Evolutionary conservation across 1,140 invertebrate species (phyloP).

Genomic region (Magallana gigas): DNA sequence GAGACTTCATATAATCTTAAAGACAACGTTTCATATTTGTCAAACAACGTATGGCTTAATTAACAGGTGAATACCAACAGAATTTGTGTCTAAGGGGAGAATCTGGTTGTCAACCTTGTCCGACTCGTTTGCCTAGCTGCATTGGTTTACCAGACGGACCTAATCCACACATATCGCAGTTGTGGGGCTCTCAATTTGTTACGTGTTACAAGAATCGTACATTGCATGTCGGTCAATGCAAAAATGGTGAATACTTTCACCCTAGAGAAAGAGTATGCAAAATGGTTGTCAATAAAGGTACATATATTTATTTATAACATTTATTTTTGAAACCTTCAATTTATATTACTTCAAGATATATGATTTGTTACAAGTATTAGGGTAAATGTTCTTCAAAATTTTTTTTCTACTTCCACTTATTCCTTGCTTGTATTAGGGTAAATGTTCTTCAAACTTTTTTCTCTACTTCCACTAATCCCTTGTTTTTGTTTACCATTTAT

Average conservation of each 20-base stretch:
- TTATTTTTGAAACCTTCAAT: neutral
- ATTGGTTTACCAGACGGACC: conserved; percentile 61
- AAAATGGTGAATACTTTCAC: conserved; percentile 45
- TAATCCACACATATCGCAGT: conserved; percentile 63
- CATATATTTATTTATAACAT: neutral
- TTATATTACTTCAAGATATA: no score
- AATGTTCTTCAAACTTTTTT: no score
- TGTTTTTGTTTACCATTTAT: no score
- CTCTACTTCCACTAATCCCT: no score
- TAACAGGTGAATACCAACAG: conserved; percentile 66
- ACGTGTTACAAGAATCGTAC: conserved; percentile 63
- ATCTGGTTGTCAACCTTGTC: conserved; percentile 59
- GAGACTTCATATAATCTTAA: no score
- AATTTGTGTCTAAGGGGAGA: conserved; percentile 47
- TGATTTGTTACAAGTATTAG: no score
- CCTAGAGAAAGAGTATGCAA: conserved; percentile 46
- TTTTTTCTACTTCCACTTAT: no score
- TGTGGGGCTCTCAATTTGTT: conserved; percentile 61
- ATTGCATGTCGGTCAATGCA: conserved; percentile 56
- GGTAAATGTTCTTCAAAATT: no score
- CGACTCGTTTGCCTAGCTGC: conserved; percentile 65
- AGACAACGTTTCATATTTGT: neutral
- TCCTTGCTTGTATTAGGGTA: no score
- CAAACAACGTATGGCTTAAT: neutral
- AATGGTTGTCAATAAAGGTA: conserved; percentile 49